These are phyloP conservation scores for Dromiciops gliroides DNA, from an alignment of 2,113 vertebrate genomes.

Conservation along the genomic window DNA sequence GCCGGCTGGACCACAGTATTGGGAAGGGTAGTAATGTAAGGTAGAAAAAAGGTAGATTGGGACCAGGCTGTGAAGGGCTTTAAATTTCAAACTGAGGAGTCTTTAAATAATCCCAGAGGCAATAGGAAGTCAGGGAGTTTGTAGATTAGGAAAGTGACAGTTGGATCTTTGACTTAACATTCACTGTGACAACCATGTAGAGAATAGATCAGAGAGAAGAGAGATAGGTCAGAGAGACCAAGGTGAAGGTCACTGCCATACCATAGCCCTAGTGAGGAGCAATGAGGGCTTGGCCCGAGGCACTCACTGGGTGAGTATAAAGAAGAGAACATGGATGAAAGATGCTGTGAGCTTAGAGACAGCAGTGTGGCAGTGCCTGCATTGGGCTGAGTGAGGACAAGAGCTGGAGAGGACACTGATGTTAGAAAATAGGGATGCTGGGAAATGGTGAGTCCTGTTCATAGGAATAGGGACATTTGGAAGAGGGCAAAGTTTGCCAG, in stretches of 20 bases:
- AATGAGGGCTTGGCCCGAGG: background rate
- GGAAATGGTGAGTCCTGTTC: no score
- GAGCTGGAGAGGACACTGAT: background rate
- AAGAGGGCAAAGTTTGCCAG: no score
- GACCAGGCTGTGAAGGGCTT: background rate
- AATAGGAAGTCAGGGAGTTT: background rate
- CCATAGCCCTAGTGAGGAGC: background rate
- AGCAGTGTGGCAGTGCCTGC: background rate
- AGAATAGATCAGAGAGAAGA: background rate
- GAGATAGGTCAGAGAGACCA: background rate
- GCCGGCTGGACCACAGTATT: no score
- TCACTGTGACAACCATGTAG: background rate
- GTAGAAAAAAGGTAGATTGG: background rate
- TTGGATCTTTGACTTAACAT: background rate
- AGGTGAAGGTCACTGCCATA: background rate
- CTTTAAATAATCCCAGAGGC: background rate
- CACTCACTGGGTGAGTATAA: no score
- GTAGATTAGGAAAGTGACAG: background rate
- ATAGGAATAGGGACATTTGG: no score
- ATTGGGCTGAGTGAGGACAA: background rate
- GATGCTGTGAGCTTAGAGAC: background rate
- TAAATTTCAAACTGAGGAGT: background rate
- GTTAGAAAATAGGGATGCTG: background rate
- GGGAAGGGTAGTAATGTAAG: no score
- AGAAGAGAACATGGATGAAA: no score